phyloP scores from a whole-genome alignment of 2,797 vertebrate species.

The Thripadectes ignobilis region DNA sequence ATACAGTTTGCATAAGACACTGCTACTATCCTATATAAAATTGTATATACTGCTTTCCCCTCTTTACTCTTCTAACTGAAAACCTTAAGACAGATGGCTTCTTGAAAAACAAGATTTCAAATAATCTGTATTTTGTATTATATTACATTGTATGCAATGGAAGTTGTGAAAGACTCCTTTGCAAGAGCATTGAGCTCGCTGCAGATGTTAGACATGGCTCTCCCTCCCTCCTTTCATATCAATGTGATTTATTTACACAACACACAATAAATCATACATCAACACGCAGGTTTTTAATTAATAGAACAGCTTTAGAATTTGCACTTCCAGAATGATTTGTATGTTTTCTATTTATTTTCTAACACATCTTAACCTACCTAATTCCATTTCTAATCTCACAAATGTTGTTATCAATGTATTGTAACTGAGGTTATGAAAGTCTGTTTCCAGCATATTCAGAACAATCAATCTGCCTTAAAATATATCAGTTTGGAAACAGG shows the following conservation, averaged over 20 bases:
- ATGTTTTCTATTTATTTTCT: slow-evolving; percentile 7
- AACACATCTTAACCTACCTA: neutral
- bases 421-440: slow-evolving; percentile 13
- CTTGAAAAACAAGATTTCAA: neutral
- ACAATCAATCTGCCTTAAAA: slow-evolving; percentile 1
- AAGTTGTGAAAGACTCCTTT: neutral
- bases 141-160: neutral
- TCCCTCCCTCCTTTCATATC: neutral
- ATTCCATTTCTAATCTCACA: slow-evolving; percentile 9
- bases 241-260: neutral
- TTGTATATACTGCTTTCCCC: neutral
- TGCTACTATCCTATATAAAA: neutral
- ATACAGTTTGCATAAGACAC: neutral
- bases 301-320: neutral
- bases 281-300: neutral
- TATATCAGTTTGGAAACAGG: slow-evolving; percentile 11
- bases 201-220: neutral
- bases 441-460: slow-evolving; percentile 20
- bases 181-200: neutral
- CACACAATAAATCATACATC: neutral
- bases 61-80: neutral
- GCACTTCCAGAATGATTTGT: neutral
- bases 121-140: neutral
- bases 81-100: fast-evolving
- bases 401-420: slow-evolving; percentile 25